Percentiles rank a stretch among this genome's conserved stretches.
These are phyloP conservation scores for Trochalopteron elliotii DNA, from an alignment of 2,113 vertebrate genomes.

Conservation along the genomic window DNA sequence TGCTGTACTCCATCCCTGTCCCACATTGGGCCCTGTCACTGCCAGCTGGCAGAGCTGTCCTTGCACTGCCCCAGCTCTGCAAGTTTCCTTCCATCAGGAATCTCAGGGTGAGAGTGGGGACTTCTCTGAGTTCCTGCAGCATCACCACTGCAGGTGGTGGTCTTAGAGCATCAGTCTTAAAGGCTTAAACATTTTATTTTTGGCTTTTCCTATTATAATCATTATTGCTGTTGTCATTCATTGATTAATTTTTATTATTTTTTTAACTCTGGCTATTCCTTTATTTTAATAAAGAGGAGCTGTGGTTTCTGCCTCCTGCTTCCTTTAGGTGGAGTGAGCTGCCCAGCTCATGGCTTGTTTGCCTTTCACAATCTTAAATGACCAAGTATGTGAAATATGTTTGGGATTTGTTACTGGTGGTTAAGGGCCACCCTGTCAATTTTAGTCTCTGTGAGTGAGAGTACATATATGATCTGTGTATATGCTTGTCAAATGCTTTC, in stretches of 20 bases:
- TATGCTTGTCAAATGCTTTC: background rate
- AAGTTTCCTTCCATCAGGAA: background rate
- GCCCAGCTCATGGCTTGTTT: background rate
- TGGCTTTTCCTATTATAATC: background rate
- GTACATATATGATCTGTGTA: background rate
- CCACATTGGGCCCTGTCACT: background rate
- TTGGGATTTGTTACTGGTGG: background rate
- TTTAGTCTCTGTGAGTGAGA: background rate
- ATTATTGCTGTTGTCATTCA: background rate
- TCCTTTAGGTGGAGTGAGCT: constrained; percentile 46
- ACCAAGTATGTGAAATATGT: background rate
- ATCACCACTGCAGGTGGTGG: fast-evolving
- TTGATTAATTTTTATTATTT: background rate
- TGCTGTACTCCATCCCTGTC: fast-evolving
- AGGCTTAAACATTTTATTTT: background rate
- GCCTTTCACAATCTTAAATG: background rate
- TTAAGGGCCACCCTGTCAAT: background rate
- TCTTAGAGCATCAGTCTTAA: background rate
- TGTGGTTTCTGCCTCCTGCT: background rate
- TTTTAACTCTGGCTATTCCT: background rate
- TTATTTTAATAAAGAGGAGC: background rate
- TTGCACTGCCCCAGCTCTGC: background rate
- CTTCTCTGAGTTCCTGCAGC: background rate
- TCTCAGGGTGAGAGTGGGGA: fast-evolving
- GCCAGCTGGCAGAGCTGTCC: background rate